These are phyloP conservation scores for Graphium colonna DNA, from an alignment of 2,888 invertebrate genomes.

Conservation along the genomic window DNA sequence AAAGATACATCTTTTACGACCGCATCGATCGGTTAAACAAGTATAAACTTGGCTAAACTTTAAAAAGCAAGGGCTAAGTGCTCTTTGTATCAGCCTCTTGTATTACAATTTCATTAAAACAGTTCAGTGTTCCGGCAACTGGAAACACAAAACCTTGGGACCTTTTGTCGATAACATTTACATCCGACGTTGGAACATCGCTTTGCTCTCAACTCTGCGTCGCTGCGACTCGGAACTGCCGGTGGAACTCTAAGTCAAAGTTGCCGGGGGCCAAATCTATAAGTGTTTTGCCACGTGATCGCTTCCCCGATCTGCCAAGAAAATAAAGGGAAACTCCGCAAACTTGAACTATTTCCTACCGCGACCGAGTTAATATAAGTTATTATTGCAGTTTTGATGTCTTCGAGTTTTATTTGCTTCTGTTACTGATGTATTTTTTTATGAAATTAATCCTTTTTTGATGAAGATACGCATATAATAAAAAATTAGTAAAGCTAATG, in stretches of 20 bases:
- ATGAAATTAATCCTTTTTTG: too few species aligned
- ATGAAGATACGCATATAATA: too few species aligned
- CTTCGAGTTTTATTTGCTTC: conserved; percentile 35
- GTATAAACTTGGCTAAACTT: conserved; percentile 21
- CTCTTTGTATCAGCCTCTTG: conserved; percentile 7
- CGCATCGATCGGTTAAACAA: background rate
- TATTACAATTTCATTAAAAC: conserved; percentile 28
- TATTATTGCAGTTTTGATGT: conserved; percentile 33
- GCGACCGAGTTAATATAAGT: conserved; percentile 55
- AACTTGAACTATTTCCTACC: conserved; percentile 60
- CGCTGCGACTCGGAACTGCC: conserved; percentile 38
- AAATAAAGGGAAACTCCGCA: conserved; percentile 60
- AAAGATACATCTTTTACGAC: background rate
- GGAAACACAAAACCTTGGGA: conserved; percentile 36
- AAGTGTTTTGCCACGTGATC: conserved; percentile 78
- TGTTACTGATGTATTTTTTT: too few species aligned
- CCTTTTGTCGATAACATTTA: conserved; percentile 53
- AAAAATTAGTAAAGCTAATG: too few species aligned
- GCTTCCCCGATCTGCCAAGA: conserved; percentile 75
- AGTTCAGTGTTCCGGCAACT: conserved; percentile 20
- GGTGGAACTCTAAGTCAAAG: conserved; percentile 68
- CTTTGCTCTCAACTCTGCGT: conserved; percentile 72
- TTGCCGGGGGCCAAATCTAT: conserved; percentile 74
- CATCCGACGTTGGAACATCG: conserved; percentile 64
- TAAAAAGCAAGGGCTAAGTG: conserved; percentile 23